phyloP scores from a whole-genome alignment of 2,113 vertebrate species.

The Dolichotis patagonum region DNA sequence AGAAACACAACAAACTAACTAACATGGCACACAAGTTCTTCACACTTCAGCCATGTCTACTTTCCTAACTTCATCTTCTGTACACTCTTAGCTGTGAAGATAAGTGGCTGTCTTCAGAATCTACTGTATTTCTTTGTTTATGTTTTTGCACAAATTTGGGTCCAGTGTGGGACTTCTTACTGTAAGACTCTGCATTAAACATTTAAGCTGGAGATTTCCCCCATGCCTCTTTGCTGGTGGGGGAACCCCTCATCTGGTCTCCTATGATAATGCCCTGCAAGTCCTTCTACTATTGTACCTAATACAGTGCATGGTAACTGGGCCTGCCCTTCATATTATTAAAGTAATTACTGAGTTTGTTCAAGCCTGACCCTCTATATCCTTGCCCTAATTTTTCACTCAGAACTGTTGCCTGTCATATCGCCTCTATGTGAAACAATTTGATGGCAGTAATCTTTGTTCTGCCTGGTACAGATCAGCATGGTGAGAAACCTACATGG shows the following conservation, averaged over 20 bases:
- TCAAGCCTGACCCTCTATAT: neutral
- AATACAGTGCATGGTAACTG: neutral
- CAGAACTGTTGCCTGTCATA: neutral
- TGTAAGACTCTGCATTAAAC: neutral
- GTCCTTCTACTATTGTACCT: neutral
- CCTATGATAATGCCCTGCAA: too few relatives aligned
- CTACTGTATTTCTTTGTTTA: neutral
- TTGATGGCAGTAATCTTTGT: neutral
- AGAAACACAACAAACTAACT: neutral
- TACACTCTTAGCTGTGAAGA: neutral
- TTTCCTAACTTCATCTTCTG: neutral
- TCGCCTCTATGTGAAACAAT: neutral
- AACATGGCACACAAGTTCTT: neutral
- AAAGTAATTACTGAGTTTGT: neutral
- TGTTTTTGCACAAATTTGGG: neutral
- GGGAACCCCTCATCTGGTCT: neutral
- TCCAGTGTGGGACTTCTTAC: neutral
- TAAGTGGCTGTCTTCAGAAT: neutral
- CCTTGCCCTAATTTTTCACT: neutral
- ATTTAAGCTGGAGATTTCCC: neutral
- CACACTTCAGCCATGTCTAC: too few relatives aligned
- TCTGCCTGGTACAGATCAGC: neutral
- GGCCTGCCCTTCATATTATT: neutral
- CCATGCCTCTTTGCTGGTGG: neutral
- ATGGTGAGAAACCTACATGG: too few relatives aligned